Evolutionary conservation across 2,888 invertebrate genomes (phyloP), one percentile per base, ranked within the genome.

Genomic region (Thecophora atra): DNA sequence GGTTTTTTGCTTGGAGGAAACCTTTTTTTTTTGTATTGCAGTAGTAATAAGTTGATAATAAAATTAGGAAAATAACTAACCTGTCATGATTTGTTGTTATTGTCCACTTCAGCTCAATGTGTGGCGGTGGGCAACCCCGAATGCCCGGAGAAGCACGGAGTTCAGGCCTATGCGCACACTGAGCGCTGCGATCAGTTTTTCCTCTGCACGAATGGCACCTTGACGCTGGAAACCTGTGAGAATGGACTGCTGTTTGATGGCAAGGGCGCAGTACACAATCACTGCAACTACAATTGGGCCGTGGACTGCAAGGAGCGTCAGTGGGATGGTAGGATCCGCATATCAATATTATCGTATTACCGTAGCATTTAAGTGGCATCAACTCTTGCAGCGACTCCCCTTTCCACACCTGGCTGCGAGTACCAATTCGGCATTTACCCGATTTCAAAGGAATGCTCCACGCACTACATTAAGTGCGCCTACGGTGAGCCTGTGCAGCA

Each of bases 271-370:
- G 93, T 94, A 0, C 93, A 96, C 88, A 92, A 96, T 85, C 95
- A 96, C 88, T 97, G 97, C 90, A 96, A 96, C 88, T 97, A 96
- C 88, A 89, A 95, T 88, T 97, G 97, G 97, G 96, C 94, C 15
- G 96, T 93, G 3, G 91, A 96, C 77, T 97, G 96, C 82, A 95
- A 93, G 66, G 88, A 90, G 71, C 91, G 95, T 79, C 92, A 93
- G 84, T 91, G 91, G 80, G 94, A 95, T 81, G 87, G 95, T 95
- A 87, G 91, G 93, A 80, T 30, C 51, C 13, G 15, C 19, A 67
- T 26, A 47, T 44, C 3, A 11, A 37, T 1, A n/a, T 17, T 17
- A 2, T 47, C 11, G 26, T 17, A 3, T 26, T 28, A n/a, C 47
- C 47, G 6, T 47, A 47, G 26, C 26, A 3, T 26, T 28, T 58